These are phyloP conservation scores for Eledone cirrhosa DNA, from an alignment of 2,888 invertebrate species.

Conservation along the genomic window DNA sequence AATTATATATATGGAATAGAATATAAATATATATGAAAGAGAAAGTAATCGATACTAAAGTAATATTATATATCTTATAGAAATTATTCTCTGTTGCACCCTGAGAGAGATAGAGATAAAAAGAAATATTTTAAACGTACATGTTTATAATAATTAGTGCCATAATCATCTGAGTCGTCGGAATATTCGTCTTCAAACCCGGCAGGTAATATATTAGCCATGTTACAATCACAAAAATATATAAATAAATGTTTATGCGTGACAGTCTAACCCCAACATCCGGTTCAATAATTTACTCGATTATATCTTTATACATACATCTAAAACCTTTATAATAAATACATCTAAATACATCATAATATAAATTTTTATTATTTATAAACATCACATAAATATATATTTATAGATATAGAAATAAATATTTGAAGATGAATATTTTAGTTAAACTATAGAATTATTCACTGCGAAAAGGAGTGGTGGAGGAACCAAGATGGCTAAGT, in stretches of 20 bases:
- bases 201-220: conserved; percentile 18
- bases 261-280: no score
- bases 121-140: no score
- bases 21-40: no score
- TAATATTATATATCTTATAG: no score
- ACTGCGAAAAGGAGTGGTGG: not conserved
- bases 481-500: conserved; percentile 45
- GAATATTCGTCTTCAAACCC: conserved; percentile 22
- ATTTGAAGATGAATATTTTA: not conserved
- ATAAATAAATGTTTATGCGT: not conserved
- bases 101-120: no score
- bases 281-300: no score
- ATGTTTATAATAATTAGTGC: not conserved
- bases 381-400: not conserved
- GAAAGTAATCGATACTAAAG: no score
- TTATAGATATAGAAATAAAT: not conserved
- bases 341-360: not conserved
- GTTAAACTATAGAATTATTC: not conserved
- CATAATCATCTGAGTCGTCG: conserved; percentile 17
- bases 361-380: not conserved
- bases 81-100: no score
- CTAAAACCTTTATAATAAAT: no score
- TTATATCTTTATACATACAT: no score
- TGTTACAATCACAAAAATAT: not conserved
- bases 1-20: no score